These are phyloP conservation scores for Desmophyllum pertusum DNA, from an alignment of 92 coral and sea anemone species.

Conservation along the genomic window DNA sequence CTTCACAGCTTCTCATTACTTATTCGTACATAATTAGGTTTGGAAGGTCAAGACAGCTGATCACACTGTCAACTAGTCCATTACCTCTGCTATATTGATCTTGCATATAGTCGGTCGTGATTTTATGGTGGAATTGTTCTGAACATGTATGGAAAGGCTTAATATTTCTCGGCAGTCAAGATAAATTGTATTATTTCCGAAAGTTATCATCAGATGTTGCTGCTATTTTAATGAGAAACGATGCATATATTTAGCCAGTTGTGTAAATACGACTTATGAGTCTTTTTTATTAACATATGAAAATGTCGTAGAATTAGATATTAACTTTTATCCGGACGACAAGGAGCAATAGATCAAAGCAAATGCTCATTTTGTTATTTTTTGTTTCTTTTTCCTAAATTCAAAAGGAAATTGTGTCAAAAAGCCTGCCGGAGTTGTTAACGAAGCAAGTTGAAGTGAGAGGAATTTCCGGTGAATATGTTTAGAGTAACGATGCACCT, in stretches of 20 bases:
- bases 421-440: too few relatives aligned
- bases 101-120: background rate
- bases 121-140: background rate
- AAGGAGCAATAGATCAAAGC: too few relatives aligned
- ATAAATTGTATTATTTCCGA: background rate
- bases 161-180: background rate
- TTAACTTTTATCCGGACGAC: too few relatives aligned
- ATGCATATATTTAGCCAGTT: background rate
- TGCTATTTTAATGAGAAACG: background rate
- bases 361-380: too few relatives aligned
- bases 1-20: too few relatives aligned
- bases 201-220: background rate
- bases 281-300: too few relatives aligned
- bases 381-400: too few relatives aligned
- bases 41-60: background rate
- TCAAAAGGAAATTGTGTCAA: too few relatives aligned
- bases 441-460: too few relatives aligned
- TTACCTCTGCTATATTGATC: background rate
- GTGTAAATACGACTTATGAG: too few relatives aligned
- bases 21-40: background rate
- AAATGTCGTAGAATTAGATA: background rate
- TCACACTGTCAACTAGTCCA: background rate
- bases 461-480: too few relatives aligned
- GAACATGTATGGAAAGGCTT: background rate
- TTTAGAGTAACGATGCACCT: too few relatives aligned